Base-by-base conservation (phyloP, 2,113 vertebrate genomes). In the Lathamus discolor region DNA sequence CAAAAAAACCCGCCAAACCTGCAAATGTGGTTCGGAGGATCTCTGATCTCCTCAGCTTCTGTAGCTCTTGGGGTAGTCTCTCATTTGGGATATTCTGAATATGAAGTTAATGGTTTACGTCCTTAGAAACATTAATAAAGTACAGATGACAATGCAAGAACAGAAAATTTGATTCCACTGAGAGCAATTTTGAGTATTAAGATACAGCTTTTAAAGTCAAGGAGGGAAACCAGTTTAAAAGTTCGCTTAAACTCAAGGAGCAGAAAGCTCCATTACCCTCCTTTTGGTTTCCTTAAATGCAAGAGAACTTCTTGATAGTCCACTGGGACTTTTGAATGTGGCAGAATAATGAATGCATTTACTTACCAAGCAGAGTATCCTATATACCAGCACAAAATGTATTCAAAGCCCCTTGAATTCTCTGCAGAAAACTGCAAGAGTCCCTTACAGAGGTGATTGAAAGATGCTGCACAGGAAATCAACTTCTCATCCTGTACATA, bases 401-500 rank as follows among this genome's bases (percentile, higher is more conserved):
- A 52, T 93, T 94, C 93, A 84, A 18, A 88, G 64, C 46, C 52
- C 49, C n/a, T 67, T 93, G 86, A 90, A 90, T 96, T 93, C 70
- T 95, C 61, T 64, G 59, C 64, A 94, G 80, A 84, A 94, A 91
- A 83, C 61, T 92, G 80, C 48, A 43, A 79, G 52, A 76, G 92
- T 95, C 78, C 68, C 67, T 96, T 89, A 62, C 69, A 93, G 93
- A 67, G 57, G 81, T 97, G 96, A 95, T 92, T 95, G 90, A 96
- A 95, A 96, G 91, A 92, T 84, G 75, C 75, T 90, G 91, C 83
- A 54, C 96, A 96, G 95, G 95, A 97, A 97, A 96, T 96, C 86
- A 94, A 24, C 96, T 93, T 96, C 95, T 96, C 87, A 97, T 96
- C 95, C 93, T 95, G 93, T 97, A 90, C 86, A 95, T 97, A 97